Percentiles rank a stretch among this genome's conserved stretches.
These are phyloP conservation scores for Heliothis virescens DNA, from an alignment of 1,140 invertebrate genomes.

Conservation along the genomic window DNA sequence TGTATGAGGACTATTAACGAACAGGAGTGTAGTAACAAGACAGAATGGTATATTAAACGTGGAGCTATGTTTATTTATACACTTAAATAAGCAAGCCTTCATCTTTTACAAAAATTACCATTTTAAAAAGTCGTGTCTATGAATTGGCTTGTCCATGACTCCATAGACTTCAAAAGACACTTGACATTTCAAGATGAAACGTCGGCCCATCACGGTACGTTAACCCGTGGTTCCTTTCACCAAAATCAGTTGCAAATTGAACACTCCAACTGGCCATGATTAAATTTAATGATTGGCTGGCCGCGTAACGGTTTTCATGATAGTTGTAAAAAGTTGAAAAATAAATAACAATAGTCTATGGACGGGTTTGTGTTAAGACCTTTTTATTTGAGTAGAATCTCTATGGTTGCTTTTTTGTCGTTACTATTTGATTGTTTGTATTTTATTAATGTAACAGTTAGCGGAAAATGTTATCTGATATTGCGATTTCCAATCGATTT, in stretches of 20 bases:
- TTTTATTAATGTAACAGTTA: neutral
- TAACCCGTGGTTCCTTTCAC: conserved; percentile 64
- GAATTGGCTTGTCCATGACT: conserved; percentile 41
- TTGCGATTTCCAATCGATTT: no score
- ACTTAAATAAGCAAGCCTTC: conserved; percentile 1
- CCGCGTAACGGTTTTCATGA: conserved; percentile 56
- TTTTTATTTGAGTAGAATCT: conserved; percentile 20
- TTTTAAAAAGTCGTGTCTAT: conserved; percentile 5
- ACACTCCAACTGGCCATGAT: conserved; percentile 52
- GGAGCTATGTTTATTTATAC: neutral
- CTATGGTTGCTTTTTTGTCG: neutral
- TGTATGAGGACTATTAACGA: no score
- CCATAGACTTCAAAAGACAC: conserved; percentile 47
- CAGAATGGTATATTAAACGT: no score
- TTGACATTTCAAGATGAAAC: conserved; percentile 53
- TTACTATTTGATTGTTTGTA: neutral
- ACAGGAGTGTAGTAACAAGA: no score
- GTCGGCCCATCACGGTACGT: conserved; percentile 44
- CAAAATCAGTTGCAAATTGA: conserved; percentile 64
- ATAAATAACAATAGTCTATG: conserved; percentile 20
- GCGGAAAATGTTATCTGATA: no score
- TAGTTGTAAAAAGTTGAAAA: conserved; percentile 46
- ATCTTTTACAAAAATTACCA: neutral
- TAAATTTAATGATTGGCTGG: conserved; percentile 59
- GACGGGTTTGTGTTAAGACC: neutral